Conservation (phyloP, 2,797 vertebrate genomes). For the Ptychadena robeensis region DNA sequence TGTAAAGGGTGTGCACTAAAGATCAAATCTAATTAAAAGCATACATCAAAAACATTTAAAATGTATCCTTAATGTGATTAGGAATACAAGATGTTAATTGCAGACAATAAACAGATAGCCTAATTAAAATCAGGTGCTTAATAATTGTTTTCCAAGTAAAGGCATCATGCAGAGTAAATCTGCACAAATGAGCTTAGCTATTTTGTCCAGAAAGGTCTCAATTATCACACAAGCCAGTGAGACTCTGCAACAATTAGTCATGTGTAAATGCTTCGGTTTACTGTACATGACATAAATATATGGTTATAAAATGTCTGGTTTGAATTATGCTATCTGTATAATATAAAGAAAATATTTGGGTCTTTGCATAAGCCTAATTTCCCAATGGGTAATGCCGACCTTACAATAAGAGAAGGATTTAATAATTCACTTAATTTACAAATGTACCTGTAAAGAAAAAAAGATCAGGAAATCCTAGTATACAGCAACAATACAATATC, state of each 20-base stretch:
- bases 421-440: no score
- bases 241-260: neutral
- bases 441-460: no score
- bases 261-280: neutral
- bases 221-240: neutral
- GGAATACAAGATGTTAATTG: neutral
- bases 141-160: neutral
- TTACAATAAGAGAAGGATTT: no score
- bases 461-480: no score
- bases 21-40: no score
- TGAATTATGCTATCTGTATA: neutral
- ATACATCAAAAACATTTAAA: no score
- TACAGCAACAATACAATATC: no score
- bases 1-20: no score
- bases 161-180: slow-evolving; percentile 8
- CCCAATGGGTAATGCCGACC: no score
- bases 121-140: slow-evolving; percentile 15
- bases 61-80: neutral
- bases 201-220: neutral
- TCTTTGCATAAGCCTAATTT: no score
- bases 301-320: neutral
- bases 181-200: slow-evolving; percentile 1
- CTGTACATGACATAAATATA: neutral
- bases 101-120: neutral
- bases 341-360: neutral